Conservation (phyloP, 1,140 invertebrate genomes). For the Drosophila parabipectinata region DNA sequence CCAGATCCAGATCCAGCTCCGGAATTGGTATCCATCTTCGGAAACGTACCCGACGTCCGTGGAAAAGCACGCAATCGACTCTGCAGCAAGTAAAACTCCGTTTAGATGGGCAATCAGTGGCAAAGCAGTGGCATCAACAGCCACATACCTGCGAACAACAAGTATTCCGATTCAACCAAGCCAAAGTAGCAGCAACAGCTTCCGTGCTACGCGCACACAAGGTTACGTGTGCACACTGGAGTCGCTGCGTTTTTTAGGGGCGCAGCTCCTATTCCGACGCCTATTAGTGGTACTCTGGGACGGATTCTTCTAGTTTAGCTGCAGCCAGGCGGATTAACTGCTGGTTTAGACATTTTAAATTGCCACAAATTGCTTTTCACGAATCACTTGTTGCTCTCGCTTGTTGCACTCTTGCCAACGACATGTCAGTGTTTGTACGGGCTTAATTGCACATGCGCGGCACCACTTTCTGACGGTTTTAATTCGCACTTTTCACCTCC, state of each 20-base stretch:
- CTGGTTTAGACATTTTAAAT: slow-evolving; percentile 38
- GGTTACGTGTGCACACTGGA: slow-evolving; percentile 78
- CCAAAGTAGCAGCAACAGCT: slow-evolving; percentile 57
- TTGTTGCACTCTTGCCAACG: slow-evolving; percentile 49
- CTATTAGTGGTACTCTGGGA: slow-evolving; percentile 3
- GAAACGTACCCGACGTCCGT: slow-evolving; percentile 43
- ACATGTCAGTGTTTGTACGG: slow-evolving; percentile 62
- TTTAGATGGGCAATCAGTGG: slow-evolving; percentile 10
- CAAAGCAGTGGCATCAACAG: slow-evolving; percentile 13
- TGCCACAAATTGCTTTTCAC: slow-evolving; percentile 34
- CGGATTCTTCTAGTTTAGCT: slow-evolving; percentile 20
- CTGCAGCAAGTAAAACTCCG: slow-evolving; percentile 23
- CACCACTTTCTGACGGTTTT: slow-evolving; percentile 3
- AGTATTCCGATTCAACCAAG: slow-evolving; percentile 32
- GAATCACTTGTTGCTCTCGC: slow-evolving; percentile 69
- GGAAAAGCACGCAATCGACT: slow-evolving; percentile 13
- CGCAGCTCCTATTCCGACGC: background rate
- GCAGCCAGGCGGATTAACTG: slow-evolving; percentile 24
- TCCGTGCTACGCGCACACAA: slow-evolving; percentile 83
- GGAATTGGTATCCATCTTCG: slow-evolving; percentile 51
- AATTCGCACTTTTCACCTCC: background rate
- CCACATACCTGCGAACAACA: slow-evolving; percentile 48
- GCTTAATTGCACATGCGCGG: slow-evolving; percentile 48
- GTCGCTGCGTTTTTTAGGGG: slow-evolving; percentile 10
- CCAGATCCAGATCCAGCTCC: slow-evolving; percentile 35